Evolutionary conservation across 2,888 invertebrate species (phyloP), one percentile per base, ranked within the genome.

Genomic region (Drosophila macrothrix): DNA sequence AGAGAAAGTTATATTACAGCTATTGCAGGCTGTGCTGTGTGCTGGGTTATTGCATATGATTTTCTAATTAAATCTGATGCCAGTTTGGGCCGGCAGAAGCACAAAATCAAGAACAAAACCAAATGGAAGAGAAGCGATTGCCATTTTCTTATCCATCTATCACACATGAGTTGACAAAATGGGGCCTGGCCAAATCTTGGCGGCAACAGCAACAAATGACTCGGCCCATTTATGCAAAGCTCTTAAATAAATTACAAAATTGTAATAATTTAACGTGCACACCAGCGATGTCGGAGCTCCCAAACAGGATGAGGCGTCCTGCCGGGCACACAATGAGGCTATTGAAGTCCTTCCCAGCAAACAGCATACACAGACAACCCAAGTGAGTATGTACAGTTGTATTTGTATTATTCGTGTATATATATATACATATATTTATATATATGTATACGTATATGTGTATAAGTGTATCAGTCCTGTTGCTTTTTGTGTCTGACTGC

Each of bases 161-260:
- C 50, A 76, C 76, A 72, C 76, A 76, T 76, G 72, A 76, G 53
- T 67, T 69, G 63, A 72, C 75, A 74, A 64, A 60, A 75, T 49
- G 46, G 37, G 12, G 64, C 19, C 31, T 49, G 63, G 37, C 56
- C 43, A 35, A 58, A 56, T 22, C 39, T n/a, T 16, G 33, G 22
- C 46, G 54, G 71, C 28, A n/a, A 16, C 29, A 31, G 53, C 56
- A 71, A 74, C 67, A 84, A 87, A 89, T 81, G 86, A 67, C 76
- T 84, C 53, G 67, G 79, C 77, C 78, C 88, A 86, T 91, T 88
- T 90, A 89, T 90, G 82, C 84, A 84, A 79, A 85, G 88, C 88
- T 85, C 79, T 81, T 83, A 85, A 89, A 91, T 91, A 91, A 90
- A 91, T 91, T 88, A 81, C 88, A 82, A 90, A 91, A 90, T 90